Base-by-base conservation (phyloP, 2,113 vertebrate genomes). In the Hypanus sabinus region DNA sequence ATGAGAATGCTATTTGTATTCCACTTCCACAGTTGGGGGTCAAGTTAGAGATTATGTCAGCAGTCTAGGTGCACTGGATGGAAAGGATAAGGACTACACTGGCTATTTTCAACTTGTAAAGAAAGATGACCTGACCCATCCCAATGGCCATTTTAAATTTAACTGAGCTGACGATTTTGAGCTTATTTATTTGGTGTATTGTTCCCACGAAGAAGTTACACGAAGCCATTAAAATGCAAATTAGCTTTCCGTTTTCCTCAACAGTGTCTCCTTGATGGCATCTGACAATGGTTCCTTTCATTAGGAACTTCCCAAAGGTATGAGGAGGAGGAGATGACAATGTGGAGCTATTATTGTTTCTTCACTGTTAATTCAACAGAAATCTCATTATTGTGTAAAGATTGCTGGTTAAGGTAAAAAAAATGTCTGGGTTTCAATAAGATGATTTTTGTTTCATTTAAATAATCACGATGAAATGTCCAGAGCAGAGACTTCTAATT, bases 201-300 rank as follows among this genome's bases (percentile, higher is more conserved):
- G 30, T 87, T 87, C 57, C 83, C 4, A 46, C 24, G 27, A 87
- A 30, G 83, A 62, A 11, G 38, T 55, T 7, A 83, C 80, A 83
- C 0, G n/a, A 8, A 87, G 27, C 83, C 57, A 24, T 55, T 87
- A 30, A 60, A 87, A 87, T 60, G 20, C 83, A 87, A 46, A 10
- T 87, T 87, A 60, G 55, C 55, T 60, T 87, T 87, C 27, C 55
- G 57, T 60, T 87, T 87, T 87, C 55, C 83, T 60, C 83, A 87
- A 57, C 27, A 55, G 83, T 60, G 46, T 27, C 57, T 60, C 27
- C 55, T 10, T 24, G 36, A 81, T 38, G 14, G 36, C 16, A 38
- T 20, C 22, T 60, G 81, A 57, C 81, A 60, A 27, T 27, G 18
- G 18, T 70, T 70, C 68, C 68, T 70, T 70, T 7, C 3, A 18